Evolutionary conservation across 2,888 invertebrate genomes (phyloP), one percentile per base, ranked within the genome.

Genomic region (Volucella inanis): DNA sequence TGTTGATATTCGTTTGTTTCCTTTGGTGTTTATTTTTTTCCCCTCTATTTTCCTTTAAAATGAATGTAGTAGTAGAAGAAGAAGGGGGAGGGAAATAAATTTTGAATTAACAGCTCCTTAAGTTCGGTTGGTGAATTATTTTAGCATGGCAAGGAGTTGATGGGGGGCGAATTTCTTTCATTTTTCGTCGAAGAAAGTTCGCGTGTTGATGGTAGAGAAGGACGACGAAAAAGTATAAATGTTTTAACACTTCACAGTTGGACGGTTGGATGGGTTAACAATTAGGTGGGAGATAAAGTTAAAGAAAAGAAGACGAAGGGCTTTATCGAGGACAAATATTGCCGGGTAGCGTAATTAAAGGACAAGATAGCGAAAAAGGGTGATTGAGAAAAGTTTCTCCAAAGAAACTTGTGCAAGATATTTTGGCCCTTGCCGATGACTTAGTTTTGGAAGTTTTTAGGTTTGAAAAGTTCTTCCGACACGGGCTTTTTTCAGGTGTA

Each of bases 121-220:
- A 67, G 64, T 61, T 49, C 22, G 61, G 65, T 61, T 79, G 75
- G 71, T 80, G 75, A 61, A 75, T 71, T 76, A 80, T 80, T 84
- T 75, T n/a, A 50, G 71, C 45, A 55, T 71, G 64, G 38, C 43
- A n/a, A 47, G 54, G 67, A 47, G 38, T 65, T 55, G 54, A 50
- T n/a, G 2, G 55, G 11, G 6, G 47, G 59, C 10, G 22, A 15
- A 57, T 54, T 45, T 55, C 39, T 55, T 67, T 52, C 6, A 15
- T 67, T 43, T 43, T 22, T n/a, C 10, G 31, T 11, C 9, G 14
- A 49, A 49, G 22, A 61, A 47, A 47, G 38, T 59, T 41, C 47
- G 45, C 31, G 31, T 31, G 31, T 31, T 68, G 47, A 39, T 41
- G 31, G 8, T 45, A 22, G 31, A 12, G 31, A 31, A 31, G 31